Base-by-base conservation (phyloP, 2,888 invertebrate species). In the Lithophane semibrunnea region DNA sequence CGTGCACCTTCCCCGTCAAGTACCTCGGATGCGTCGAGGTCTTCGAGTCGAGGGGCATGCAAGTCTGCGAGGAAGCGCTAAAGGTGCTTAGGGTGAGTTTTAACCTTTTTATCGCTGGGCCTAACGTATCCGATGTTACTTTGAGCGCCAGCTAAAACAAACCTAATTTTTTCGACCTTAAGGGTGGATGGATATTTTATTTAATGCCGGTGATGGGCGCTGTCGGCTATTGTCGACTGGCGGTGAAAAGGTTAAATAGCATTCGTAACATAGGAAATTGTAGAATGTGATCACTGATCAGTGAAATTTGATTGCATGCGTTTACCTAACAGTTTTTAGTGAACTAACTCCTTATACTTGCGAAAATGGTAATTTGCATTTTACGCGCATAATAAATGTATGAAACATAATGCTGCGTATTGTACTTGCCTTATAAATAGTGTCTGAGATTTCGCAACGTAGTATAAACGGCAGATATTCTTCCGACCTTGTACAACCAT, bases 11-110 rank as follows among this genome's bases (percentile, higher is more conserved):
- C 97, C 98, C 98, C 88, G 99, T 99, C 89, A 99, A 99, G 97
- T 99, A 99, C 97, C 97, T 99, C 92, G 99, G 99, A 86, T 99
- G 99, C 95, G 99, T 99, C 68, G 99, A 99, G 97, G 99, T 99
- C 60, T 99, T 99, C 96, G 99, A 99, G 97, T 99, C 99, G 13
- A 97, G 99, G 92, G 99, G 99, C 70, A 99, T 99, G 99, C 99
- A 99, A 96, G 99, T 99, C 80, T 99, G 99, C 97, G 99, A 99
- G 95, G 99, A 99, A 95, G 99, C 99, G 71, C 97, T 99, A 83
- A 99, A 99, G 97, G 99, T 99, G 86, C 97, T 99, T 84, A 98
- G 99, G 97, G 99, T 99, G 95, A 97, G 98, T 86, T 83, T 84
- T 86, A 86, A 82, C 97, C 81, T 79, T 74, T 73, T 63, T 74